Conservation (phyloP, 2,797 vertebrate species). For the Lithobates pipiens region DNA sequence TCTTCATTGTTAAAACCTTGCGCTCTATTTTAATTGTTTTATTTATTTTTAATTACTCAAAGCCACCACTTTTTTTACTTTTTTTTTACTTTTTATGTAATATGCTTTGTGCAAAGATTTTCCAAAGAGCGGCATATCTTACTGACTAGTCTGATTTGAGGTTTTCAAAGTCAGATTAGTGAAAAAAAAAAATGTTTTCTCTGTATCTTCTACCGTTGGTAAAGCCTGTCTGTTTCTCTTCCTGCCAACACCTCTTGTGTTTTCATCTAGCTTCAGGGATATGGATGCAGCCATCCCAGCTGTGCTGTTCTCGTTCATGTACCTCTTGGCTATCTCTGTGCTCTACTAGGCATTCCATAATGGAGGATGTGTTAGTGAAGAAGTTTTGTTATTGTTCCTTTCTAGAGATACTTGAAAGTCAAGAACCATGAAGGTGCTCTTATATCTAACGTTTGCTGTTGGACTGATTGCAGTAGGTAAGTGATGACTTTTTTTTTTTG, state of each 20-base stretch:
- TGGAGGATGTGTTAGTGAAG: background rate
- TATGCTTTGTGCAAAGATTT: too few relatives aligned
- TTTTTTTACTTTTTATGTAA: too few relatives aligned
- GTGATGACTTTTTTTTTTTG: background rate
- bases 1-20: too few relatives aligned
- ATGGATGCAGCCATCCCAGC: background rate
- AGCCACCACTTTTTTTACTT: too few relatives aligned
- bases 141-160: too few relatives aligned
- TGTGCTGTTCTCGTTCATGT: background rate
- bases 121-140: too few relatives aligned
- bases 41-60: background rate
- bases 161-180: too few relatives aligned
- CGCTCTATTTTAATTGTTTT: too few relatives aligned
- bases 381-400: background rate
- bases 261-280: background rate
- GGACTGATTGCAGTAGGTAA: constrained; percentile 52
- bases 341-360: background rate
- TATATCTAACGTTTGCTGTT: constrained; percentile 11
- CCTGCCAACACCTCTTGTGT: background rate
- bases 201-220: too few relatives aligned
- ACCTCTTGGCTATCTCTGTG: background rate
- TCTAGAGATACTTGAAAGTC: background rate
- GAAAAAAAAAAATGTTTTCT: too few relatives aligned
- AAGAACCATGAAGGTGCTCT: constrained; percentile 36
- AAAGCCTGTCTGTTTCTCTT: background rate